These are phyloP conservation scores for Tridacna gigas DNA, from an alignment of 2,888 invertebrate genomes.

Conservation along the genomic window DNA sequence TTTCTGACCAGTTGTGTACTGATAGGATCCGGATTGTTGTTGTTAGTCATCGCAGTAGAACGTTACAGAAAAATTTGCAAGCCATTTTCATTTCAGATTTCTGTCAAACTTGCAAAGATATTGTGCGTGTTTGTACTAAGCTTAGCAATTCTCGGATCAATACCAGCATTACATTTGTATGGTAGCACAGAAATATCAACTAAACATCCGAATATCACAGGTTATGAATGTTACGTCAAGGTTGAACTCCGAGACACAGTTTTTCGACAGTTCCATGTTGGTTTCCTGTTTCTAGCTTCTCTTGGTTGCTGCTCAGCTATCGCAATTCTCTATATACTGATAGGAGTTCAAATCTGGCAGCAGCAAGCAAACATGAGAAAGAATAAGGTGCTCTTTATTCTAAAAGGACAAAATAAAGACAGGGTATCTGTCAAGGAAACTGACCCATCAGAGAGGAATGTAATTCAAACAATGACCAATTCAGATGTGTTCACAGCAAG, in stretches of 20 bases:
- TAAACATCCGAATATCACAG: not conserved
- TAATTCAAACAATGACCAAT: not conserved
- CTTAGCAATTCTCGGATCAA: not conserved
- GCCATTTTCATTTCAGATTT: not conserved
- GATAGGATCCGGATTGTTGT: not conserved
- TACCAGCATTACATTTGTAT: not conserved
- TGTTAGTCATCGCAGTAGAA: not conserved
- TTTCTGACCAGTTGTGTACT: not conserved
- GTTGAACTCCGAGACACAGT: not conserved
- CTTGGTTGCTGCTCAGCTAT: not conserved
- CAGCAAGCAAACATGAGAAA: not conserved
- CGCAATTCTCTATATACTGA: not conserved
- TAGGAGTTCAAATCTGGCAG: not conserved
- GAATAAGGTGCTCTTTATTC: too few species aligned
- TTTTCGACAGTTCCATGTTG: not conserved
- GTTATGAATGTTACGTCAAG: not conserved
- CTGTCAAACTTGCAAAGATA: not conserved
- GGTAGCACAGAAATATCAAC: not conserved
- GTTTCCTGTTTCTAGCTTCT: not conserved
- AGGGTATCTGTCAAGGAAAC: not conserved
- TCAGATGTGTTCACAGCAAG: not conserved
- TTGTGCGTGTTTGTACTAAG: not conserved
- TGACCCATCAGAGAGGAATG: not conserved
- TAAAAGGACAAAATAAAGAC: too few species aligned
- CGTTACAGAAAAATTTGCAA: slow-evolving; percentile 9